These are phyloP conservation scores for Cephus sareptanus DNA, from an alignment of 2,888 invertebrate genomes.

Conservation along the genomic window DNA sequence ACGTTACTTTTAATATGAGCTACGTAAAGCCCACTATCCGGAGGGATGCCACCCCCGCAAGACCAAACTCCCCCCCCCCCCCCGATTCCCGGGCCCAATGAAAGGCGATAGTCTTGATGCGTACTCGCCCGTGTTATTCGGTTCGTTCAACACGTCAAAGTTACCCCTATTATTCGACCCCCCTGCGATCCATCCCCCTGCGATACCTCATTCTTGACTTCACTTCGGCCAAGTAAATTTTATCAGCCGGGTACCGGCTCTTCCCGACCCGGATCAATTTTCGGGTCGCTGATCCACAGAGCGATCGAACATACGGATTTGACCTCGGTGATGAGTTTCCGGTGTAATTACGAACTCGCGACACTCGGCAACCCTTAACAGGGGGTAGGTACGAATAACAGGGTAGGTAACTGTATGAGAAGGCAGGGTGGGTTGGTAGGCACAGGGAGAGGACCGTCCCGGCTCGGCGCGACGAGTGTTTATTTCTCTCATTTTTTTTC, in stretches of 20 bases:
- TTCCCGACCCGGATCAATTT: neutral
- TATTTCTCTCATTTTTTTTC: slow-evolving; percentile 41
- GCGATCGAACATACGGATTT: neutral
- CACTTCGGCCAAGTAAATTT: neutral
- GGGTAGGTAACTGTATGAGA: neutral
- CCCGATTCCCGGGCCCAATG: neutral
- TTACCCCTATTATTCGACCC: neutral
- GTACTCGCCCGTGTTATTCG: neutral
- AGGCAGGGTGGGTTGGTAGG: neutral
- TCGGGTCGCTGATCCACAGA: neutral
- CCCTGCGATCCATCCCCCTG: neutral
- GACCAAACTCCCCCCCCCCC: neutral
- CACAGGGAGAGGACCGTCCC: neutral
- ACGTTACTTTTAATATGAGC: slow-evolving; percentile 42
- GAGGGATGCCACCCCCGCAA: neutral
- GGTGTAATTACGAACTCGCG: neutral
- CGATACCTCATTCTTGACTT: neutral
- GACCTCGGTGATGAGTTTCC: neutral
- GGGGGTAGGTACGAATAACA: neutral
- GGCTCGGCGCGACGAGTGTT: slow-evolving; percentile 40
- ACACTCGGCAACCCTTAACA: neutral
- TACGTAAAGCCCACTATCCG: neutral
- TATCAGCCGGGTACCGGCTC: neutral
- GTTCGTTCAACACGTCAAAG: neutral
- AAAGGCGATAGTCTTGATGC: slow-evolving; percentile 7